Base-by-base conservation (phyloP, 1,140 invertebrate species). In the Hyposmocoma kahamanoa region DNA sequence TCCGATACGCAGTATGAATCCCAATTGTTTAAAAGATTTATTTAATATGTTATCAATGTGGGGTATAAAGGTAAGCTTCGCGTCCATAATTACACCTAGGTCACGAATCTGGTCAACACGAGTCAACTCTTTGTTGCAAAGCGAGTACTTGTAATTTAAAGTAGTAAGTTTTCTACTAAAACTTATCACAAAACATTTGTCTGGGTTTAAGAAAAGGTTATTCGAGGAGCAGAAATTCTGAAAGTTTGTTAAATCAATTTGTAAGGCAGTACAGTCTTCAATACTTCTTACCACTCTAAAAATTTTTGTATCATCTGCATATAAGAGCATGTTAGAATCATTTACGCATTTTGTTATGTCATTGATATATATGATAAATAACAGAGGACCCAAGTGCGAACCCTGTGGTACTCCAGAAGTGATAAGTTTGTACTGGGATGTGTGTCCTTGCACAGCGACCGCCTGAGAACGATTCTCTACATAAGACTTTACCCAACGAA, bases 11-110 rank as follows among this genome's bases (percentile, higher is more conserved):
- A 45, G 17, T 18, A 45, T 32, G 20, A 45, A 45, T 10, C 42
- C 42, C 13, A 45, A 19, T n/a, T 30, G 24, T 18, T 32, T 45
- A 45, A 32, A 45, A 19, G 42, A 28, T 32, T 45, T 45, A 18
- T 30, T 28, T 17, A 45, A 1, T 3, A 45, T 30, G 11, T 28
- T 9, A 21, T 41, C 38, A 21, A 21, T 41, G 19, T 41, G 38
- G 5, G 38, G 38, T 9, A 41, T 13, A 18, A 45, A 45, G 1
- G 42, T 30, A 9, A 45, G 42, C 10, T 45, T 45, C 1, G 24
- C 15, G 20, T 45, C 42, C 42, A 45, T 45, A 10, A 30, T 45
- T 22, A 45, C 42, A 9, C 42, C 42, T 1, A 45, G 18, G 20
- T 45, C 42, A 17, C 26, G n/a, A 1, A 45, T 45, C 20, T 30